Evolutionary conservation across 1,140 invertebrate species (phyloP), one percentile per base, ranked within the genome.

Genomic region (Hesperophylax magnus): DNA sequence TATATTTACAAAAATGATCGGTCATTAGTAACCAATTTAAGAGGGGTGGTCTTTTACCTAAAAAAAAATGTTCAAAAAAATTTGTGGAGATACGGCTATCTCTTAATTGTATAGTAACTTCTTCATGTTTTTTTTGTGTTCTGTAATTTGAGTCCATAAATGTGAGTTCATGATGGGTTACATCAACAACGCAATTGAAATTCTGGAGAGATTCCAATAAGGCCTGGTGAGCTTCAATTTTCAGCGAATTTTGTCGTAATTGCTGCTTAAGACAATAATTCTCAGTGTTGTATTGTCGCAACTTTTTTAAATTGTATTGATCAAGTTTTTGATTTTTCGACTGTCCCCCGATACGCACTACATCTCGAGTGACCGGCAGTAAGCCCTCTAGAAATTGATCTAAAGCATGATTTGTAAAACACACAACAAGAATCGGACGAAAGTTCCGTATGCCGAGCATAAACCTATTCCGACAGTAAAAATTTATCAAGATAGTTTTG

Each of bases 351-450:
- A 97, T 91, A 24, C 96, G 91, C 17, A 95, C 89, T 71, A 97
- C 89, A 20, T 91, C 88, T 0, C 88, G 53, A 3, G 92, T 94
- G 2, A 90, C 86, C 18, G 86, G 75, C 8, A 92, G 85, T 14
- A 96, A 90, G 22, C 93, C 94, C 86, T 96, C 93, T n/a, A 98
- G 87, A 89, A 98, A 97, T 86, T 97, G 96, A 90, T 98, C 96
- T 3, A 98, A 86, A 0, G 96, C 96, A 87, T 97, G 95, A 86
- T 97, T 98, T 0, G 96, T 97, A 83, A 94, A 96, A 85, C 95
- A 96, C 20, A 97, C 92, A 14, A 98, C 90, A 2, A 97, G 86
- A 76, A 97, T 93, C 8, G 78, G 78, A 47, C 39, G 39, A 47
- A 47, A 11, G 9, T 47, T 14, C 8, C 1, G 39, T 14, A 14